These are phyloP conservation scores for Habropoda laboriosa DNA, from an alignment of 1,140 invertebrate genomes.

Conservation along the genomic window DNA sequence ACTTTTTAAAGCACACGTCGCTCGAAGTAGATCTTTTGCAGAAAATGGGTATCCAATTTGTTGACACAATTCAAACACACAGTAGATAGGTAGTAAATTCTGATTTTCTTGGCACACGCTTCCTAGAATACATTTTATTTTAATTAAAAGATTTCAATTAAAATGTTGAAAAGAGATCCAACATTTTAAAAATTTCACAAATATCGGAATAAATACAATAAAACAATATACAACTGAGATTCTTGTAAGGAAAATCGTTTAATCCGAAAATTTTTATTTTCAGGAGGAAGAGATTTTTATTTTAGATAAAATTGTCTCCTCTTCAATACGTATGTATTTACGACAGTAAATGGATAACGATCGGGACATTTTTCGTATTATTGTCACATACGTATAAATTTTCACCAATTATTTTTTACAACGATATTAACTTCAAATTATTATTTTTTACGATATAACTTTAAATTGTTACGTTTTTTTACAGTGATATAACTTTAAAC, in stretches of 20 bases:
- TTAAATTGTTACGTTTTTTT: conserved; percentile 5
- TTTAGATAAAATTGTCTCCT: too few species aligned
- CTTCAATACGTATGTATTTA: too few species aligned
- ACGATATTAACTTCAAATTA: neutral
- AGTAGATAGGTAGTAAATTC: conserved; percentile 79
- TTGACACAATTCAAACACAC: conserved; percentile 80
- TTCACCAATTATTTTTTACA: neutral
- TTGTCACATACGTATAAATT: neutral
- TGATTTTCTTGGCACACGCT: conserved; percentile 75
- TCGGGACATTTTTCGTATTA: too few species aligned
- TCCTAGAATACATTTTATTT: conserved; percentile 63
- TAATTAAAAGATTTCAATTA: too few species aligned
- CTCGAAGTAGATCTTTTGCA: conserved; percentile 76
- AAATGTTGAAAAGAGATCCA: too few species aligned
- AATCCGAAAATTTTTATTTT: too few species aligned
- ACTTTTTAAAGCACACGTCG: conserved; percentile 56
- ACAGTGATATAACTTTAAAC: neutral
- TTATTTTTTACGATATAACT: neutral
- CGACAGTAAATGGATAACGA: too few species aligned
- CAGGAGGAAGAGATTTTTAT: too few species aligned
- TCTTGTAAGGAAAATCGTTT: too few species aligned
- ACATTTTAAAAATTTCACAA: too few species aligned
- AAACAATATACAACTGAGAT: too few species aligned
- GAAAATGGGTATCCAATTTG: conserved; percentile 81
- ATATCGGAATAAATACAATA: too few species aligned